phyloP scores from a whole-genome alignment of 2,888 invertebrate genomes.

The Caenorhabditis sp. region DNA sequence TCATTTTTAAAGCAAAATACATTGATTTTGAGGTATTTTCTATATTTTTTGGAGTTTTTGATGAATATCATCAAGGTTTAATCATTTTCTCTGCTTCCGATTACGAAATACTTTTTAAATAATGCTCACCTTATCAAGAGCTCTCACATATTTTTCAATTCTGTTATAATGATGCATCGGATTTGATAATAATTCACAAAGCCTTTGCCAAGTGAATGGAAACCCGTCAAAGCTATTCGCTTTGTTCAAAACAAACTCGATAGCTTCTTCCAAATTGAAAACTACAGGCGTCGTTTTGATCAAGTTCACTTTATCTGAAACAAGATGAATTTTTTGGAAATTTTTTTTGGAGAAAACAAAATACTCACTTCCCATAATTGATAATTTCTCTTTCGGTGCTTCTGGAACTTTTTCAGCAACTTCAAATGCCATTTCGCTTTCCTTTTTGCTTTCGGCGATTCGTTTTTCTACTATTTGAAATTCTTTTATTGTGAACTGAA shows the following conservation, averaged over 20 bases:
- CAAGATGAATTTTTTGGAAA: background rate
- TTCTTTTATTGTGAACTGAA: constrained; percentile 34
- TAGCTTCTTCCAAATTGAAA: constrained; percentile 28
- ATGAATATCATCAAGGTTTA: no score
- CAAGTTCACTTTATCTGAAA: constrained; percentile 22
- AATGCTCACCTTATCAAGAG: constrained; percentile 25
- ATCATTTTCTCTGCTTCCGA: no score
- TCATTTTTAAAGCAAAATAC: background rate
- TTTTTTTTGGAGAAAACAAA: background rate
- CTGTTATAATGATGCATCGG: constrained; percentile 31
- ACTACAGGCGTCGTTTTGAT: constrained; percentile 32
- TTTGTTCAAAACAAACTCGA: constrained; percentile 28
- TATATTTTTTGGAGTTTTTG: no score
- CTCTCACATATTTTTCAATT: constrained; percentile 34
- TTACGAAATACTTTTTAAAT: no score
- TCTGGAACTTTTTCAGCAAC: constrained; percentile 8
- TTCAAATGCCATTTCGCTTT: background rate
- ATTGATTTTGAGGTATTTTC: no score
- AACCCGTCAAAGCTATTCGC: constrained; percentile 36
- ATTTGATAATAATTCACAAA: constrained; percentile 28
- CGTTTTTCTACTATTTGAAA: constrained; percentile 13
- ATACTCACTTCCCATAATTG: constrained; percentile 20
- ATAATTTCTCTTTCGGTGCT: constrained; percentile 23
- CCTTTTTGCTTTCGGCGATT: constrained; percentile 14
- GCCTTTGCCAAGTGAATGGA: constrained; percentile 40